These are phyloP conservation scores for Xerus rutilus DNA, from an alignment of 2,797 vertebrate species.

Conservation along the genomic window DNA sequence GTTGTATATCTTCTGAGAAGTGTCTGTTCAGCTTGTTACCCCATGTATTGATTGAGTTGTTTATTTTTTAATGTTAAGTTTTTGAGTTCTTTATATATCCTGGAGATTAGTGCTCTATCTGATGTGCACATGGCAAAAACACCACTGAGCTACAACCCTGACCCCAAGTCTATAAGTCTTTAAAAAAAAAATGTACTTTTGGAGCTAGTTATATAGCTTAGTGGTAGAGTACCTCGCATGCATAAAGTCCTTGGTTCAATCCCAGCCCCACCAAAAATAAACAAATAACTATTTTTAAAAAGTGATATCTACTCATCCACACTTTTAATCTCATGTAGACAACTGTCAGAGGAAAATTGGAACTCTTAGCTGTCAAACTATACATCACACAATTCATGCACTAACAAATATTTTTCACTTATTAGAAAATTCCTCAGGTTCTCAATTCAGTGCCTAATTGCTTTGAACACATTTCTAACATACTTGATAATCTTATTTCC, in stretches of 20 bases:
- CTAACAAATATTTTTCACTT: background rate
- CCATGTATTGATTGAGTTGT: too few relatives aligned
- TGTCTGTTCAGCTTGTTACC: too few relatives aligned
- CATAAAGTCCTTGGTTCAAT: background rate
- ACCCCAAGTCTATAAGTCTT: too few relatives aligned
- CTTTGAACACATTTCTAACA: slow-evolving; percentile 19
- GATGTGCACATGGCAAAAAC: too few relatives aligned
- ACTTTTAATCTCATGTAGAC: background rate
- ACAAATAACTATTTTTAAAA: slow-evolving; percentile 6
- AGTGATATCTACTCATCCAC: background rate
- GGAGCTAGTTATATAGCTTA: background rate
- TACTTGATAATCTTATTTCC: background rate
- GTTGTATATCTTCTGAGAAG: too few relatives aligned
- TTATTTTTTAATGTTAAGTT: too few relatives aligned
- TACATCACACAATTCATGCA: background rate
- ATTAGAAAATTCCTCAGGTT: background rate
- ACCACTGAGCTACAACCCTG: too few relatives aligned
- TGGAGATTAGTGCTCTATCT: too few relatives aligned
- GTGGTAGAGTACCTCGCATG: background rate
- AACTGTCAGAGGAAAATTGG: background rate
- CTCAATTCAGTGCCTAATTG: background rate
- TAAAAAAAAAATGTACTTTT: background rate
- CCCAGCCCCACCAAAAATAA: background rate
- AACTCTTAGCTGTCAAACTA: background rate
- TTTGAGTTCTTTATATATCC: too few relatives aligned